Conservation (phyloP, 2,888 invertebrate species). For the Acanthoscelides obtectus region DNA sequence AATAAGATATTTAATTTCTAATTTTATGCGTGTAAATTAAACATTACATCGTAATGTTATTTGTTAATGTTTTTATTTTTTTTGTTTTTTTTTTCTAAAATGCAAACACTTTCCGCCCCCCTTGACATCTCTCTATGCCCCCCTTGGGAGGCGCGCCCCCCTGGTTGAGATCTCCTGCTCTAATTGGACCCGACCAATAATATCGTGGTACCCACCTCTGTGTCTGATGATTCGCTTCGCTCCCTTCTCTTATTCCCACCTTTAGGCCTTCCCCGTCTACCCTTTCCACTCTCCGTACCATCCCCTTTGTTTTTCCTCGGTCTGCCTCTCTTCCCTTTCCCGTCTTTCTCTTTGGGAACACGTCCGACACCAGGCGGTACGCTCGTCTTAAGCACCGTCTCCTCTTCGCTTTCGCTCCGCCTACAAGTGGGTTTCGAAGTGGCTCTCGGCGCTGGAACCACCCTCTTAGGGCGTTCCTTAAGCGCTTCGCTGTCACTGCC, state of each 20-base stretch:
- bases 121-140: no score
- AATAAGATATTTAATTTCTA: no score
- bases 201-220: conserved; percentile 24
- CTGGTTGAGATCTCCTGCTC: no score
- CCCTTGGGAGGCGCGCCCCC: no score
- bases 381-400: conserved; percentile 4
- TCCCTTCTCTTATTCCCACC: conserved; percentile 26
- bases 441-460: conserved; percentile 39
- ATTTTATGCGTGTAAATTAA: no score
- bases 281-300: conserved; percentile 27
- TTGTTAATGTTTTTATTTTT: no score
- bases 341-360: conserved; percentile 10
- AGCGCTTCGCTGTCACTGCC: conserved; percentile 26
- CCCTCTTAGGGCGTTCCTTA: conserved; percentile 29
- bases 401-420: conserved; percentile 41
- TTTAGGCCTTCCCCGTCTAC: conserved; percentile 28
- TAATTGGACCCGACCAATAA: no score
- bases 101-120: no score
- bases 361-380: not conserved
- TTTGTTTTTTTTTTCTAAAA: no score
- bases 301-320: conserved; percentile 24
- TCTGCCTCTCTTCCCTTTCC: conserved; percentile 26
- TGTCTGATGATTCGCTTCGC: conserved; percentile 32
- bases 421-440: conserved; percentile 43
- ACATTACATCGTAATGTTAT: no score